Conservation (phyloP, 2,888 invertebrate species). For the Malthinus seriepunctatus region DNA sequence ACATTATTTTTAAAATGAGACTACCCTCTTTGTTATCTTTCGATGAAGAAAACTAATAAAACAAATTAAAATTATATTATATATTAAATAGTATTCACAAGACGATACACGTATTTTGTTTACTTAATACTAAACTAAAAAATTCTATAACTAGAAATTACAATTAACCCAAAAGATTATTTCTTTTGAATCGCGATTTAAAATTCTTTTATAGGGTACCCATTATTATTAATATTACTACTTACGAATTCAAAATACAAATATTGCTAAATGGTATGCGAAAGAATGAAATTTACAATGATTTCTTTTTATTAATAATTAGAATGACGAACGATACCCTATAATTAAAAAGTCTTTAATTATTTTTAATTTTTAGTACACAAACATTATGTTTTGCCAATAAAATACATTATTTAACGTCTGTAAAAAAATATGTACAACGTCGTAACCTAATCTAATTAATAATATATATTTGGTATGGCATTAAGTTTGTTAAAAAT, state of each 20-base stretch:
- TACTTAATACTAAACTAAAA: conserved; percentile 53
- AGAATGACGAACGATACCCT: conserved; percentile 26
- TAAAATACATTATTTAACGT: conserved; percentile 10
- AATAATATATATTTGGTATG: conserved; percentile 22
- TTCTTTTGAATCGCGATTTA: conserved; percentile 25
- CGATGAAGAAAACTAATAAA: background rate
- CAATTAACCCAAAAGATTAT: conserved; percentile 30
- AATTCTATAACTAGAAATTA: conserved; percentile 51
- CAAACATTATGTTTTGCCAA: conserved; percentile 16
- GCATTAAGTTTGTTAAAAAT: conserved; percentile 23
- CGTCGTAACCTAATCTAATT: conserved; percentile 14
- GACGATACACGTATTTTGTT: conserved; percentile 53
- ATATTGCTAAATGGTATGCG: conserved; percentile 26
- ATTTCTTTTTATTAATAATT: conserved; percentile 9
- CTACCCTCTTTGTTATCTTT: too few relatives aligned
- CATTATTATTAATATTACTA: conserved; percentile 21
- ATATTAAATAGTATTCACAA: conserved; percentile 53
- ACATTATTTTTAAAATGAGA: too few relatives aligned
- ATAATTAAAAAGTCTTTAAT: conserved; percentile 26
- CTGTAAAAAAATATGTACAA: conserved; percentile 23
- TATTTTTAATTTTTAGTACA: conserved; percentile 19
- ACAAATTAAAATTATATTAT: conserved; percentile 37
- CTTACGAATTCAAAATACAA: conserved; percentile 19
- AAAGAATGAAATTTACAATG: conserved; percentile 26
- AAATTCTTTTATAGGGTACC: conserved; percentile 24